phyloP scores from a whole-genome alignment of 2,797 vertebrate genomes.

The Chloroceryle inda region DNA sequence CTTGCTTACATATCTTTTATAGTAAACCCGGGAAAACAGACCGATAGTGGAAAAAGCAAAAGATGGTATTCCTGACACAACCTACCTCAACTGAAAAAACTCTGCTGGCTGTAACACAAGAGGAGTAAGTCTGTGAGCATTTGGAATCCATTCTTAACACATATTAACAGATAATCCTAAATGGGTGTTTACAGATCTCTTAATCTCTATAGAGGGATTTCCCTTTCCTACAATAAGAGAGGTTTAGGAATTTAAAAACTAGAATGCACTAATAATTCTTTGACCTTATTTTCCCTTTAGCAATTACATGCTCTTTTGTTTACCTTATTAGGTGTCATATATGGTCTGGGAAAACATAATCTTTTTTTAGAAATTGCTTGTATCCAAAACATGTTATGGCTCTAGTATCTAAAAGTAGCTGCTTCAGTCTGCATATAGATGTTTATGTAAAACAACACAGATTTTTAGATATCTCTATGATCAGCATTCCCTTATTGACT shows the following conservation, averaged over 20 bases:
- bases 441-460: background rate
- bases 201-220: background rate
- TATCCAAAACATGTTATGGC: rapidly evolving
- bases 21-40: background rate
- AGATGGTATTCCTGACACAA: background rate
- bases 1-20: background rate
- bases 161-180: background rate
- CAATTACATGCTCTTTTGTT: background rate
- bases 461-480: background rate
- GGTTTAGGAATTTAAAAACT: background rate
- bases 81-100: background rate
- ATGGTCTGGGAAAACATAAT: background rate
- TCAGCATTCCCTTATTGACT: background rate
- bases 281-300: background rate
- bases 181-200: background rate
- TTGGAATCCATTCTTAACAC: conserved; percentile 2
- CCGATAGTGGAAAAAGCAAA: background rate
- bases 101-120: background rate
- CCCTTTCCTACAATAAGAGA: background rate
- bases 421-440: background rate
- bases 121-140: background rate
- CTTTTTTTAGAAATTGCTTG: background rate
- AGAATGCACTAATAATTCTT: background rate
- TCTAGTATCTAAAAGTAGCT: background rate
- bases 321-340: background rate